Percentiles rank a stretch among this genome's conserved stretches.
Conservation (phyloP, 2,113 vertebrate species). For the Tragelaphus scriptus region DNA sequence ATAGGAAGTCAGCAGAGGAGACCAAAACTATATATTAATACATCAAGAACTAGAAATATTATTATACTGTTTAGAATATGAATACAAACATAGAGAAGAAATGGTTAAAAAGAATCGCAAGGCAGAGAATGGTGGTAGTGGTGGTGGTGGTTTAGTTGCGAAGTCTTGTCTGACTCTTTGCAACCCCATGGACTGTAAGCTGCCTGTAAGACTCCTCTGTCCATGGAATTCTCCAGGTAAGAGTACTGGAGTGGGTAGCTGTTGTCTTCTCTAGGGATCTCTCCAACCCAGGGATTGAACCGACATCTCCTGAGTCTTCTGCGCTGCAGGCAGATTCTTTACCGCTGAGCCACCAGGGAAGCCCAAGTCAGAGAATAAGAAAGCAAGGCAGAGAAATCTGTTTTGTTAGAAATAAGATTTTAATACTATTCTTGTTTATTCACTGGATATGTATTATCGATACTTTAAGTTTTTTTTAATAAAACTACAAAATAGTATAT, state of each 20-base stretch:
- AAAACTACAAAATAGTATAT: not conserved
- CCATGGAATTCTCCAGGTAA: not conserved
- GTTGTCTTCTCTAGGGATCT: not conserved
- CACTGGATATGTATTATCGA: not conserved
- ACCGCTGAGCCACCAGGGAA: not conserved
- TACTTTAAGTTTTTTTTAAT: not conserved
- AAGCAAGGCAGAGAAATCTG: not conserved
- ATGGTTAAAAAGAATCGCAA: not conserved
- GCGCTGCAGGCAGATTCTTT: not conserved
- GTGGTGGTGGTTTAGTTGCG: not conserved
- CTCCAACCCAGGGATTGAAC: not conserved
- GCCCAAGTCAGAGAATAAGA: not conserved
- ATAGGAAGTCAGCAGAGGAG: not conserved
- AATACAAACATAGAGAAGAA: not conserved
- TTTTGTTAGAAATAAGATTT: not conserved
- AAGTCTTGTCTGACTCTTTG: not conserved
- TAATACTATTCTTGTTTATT: not conserved
- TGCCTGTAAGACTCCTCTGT: not conserved
- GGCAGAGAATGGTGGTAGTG: not conserved
- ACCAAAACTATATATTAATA: not conserved
- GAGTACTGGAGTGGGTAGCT: not conserved
- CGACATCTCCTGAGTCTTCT: fast-evolving
- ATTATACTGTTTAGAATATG: not conserved
- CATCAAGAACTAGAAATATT: not conserved
- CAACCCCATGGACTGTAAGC: not conserved